Conservation (phyloP, 2,888 invertebrate species). For the Phasia obesa region DNA sequence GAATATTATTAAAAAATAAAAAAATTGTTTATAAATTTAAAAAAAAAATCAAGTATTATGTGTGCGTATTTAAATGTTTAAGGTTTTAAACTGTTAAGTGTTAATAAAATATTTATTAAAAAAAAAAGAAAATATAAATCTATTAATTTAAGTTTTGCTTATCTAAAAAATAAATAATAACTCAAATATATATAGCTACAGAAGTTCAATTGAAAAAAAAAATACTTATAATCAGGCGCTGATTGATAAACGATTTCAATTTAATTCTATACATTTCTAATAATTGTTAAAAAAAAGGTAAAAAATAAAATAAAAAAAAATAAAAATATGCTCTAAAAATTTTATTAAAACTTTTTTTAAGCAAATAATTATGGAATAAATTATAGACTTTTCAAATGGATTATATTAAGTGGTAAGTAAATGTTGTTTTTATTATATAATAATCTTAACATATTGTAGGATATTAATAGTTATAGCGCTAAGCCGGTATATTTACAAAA, state of each 20-base stretch:
- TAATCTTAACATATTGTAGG: neutral
- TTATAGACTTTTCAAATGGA: neutral
- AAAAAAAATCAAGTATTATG: no score
- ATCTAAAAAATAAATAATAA: neutral
- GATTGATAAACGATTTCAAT: slow-evolving; percentile 15
- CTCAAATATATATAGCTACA: neutral
- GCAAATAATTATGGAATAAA: slow-evolving; percentile 30
- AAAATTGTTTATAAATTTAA: neutral
- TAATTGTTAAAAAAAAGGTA: no score
- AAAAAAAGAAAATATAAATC: neutral
- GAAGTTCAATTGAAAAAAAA: slow-evolving; percentile 12
- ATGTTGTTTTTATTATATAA: neutral
- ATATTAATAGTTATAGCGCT: neutral
- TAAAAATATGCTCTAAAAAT: no score
- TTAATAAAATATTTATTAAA: slow-evolving; percentile 16
- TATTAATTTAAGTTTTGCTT: neutral
- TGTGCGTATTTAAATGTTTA: slow-evolving; percentile 13
- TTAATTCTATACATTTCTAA: neutral
- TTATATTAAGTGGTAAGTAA: slow-evolving; percentile 18
- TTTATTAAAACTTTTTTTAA: slow-evolving; percentile 29
- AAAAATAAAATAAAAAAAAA: slow-evolving; percentile 13
- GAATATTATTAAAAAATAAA: no score
- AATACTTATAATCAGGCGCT: neutral
- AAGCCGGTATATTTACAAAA: neutral
- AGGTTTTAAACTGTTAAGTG: slow-evolving; percentile 29